These are phyloP conservation scores for Grantiella picta DNA, from an alignment of 2,113 vertebrate genomes.

Conservation along the genomic window DNA sequence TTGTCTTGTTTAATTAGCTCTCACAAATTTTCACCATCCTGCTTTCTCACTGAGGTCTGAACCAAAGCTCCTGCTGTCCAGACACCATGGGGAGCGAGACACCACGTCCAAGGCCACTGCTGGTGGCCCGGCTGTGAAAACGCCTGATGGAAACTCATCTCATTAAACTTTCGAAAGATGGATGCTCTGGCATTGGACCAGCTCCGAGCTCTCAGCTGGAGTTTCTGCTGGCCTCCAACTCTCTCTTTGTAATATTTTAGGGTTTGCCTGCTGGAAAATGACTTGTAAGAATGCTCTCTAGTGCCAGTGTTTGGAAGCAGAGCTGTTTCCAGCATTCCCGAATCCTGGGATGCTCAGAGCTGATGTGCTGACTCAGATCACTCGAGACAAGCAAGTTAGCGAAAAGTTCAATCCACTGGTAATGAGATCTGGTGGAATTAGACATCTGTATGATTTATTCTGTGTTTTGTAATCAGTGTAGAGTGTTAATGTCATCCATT, in stretches of 20 bases:
- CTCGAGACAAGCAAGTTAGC: neutral
- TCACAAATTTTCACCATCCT: conserved; percentile 50
- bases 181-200: conserved; percentile 53
- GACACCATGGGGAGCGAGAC: neutral
- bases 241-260: conserved; percentile 47
- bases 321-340: conserved; percentile 25
- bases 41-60: conserved; percentile 19
- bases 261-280: conserved; percentile 52
- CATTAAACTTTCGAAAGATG: conserved; percentile 33
- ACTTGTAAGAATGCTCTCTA: conserved; percentile 53
- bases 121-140: conserved; percentile 48
- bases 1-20: conserved; percentile 45
- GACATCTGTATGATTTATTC: conserved; percentile 21
- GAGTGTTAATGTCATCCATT: conserved; percentile 39
- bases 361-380: conserved; percentile 58
- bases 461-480: neutral
- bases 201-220: conserved; percentile 45
- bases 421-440: conserved; percentile 48
- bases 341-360: conserved; percentile 42
- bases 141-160: conserved; percentile 34
- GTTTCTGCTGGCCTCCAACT: conserved; percentile 33
- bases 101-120: conserved; percentile 16
- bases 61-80: conserved; percentile 32
- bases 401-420: conserved; percentile 18
- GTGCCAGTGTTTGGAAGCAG: conserved; percentile 45